Conservation (phyloP, 2,888 invertebrate species). For the Nomada fabriciana region DNA sequence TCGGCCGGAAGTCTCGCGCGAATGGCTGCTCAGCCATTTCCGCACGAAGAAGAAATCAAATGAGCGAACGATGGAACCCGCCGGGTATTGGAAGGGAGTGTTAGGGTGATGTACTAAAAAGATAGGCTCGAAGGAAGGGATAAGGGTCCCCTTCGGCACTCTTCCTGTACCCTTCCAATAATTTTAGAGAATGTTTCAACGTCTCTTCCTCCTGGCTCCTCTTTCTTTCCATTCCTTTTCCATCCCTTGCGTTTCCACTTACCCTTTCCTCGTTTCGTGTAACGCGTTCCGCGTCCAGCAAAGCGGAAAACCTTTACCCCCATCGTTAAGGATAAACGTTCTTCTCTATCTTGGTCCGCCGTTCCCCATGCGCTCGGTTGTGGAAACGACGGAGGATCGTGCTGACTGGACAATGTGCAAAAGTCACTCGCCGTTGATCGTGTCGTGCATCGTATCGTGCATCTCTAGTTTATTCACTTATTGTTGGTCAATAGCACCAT, state of each 20-base stretch:
- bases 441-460: too few relatives aligned
- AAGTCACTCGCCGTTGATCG: neutral
- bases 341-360: neutral
- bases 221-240: neutral
- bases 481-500: too few relatives aligned
- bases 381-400: neutral
- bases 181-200: conserved; percentile 66
- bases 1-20: conserved; percentile 82
- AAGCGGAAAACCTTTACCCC: conserved; percentile 35
- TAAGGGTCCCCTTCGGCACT: conserved; percentile 67
- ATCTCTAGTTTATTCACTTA: too few relatives aligned
- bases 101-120: conserved; percentile 73
- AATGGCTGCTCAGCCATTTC: conserved; percentile 84
- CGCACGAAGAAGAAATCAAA: conserved; percentile 80
- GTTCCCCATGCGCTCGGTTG: conserved; percentile 39
- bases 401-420: conserved; percentile 4
- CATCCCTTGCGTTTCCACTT: conserved; percentile 17
- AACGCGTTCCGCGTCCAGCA: conserved; percentile 32
- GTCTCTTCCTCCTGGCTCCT: conserved; percentile 37
- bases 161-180: conserved; percentile 55
- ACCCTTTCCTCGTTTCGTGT: neutral
- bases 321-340: conserved; percentile 46
- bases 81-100: conserved; percentile 56
- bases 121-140: conserved; percentile 69
- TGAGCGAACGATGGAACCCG: conserved; percentile 75